Percentiles rank a stretch among this genome's conserved stretches.
phyloP scores from a whole-genome alignment of 2,888 invertebrate species.

The Xylota segnis region DNA sequence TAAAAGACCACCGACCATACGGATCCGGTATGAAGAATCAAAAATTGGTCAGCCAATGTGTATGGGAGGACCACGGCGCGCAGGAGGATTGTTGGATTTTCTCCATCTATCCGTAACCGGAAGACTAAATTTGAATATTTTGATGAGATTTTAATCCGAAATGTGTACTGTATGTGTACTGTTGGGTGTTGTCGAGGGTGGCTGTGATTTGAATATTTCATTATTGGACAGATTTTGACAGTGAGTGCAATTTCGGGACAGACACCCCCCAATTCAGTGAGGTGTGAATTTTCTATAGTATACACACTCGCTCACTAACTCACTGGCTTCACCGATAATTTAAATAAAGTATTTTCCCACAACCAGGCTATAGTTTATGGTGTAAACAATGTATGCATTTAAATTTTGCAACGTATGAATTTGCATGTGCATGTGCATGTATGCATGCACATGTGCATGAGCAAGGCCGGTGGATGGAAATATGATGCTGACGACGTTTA shows the following conservation, averaged over 20 bases:
- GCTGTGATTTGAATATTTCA: slow-evolving; percentile 76
- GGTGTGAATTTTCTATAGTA: slow-evolving; percentile 68
- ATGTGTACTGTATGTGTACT: slow-evolving; percentile 48
- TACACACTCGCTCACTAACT: slow-evolving; percentile 26
- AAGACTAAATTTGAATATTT: slow-evolving; percentile 77
- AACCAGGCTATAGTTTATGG: slow-evolving; percentile 39
- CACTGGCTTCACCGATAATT: slow-evolving; percentile 58
- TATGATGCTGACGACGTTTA: slow-evolving; percentile 15
- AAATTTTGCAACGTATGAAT: slow-evolving; percentile 52
- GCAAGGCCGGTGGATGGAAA: slow-evolving; percentile 29
- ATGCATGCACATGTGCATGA: too few species aligned
- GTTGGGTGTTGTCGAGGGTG: neutral
- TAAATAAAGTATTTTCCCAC: slow-evolving; percentile 56
- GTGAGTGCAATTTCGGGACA: slow-evolving; percentile 69
- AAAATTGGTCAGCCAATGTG: slow-evolving; percentile 75
- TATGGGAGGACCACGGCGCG: slow-evolving; percentile 29
- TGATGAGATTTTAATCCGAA: slow-evolving; percentile 77
- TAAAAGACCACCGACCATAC: slow-evolving; percentile 74
- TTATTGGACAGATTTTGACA: slow-evolving; percentile 76
- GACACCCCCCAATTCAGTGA: slow-evolving; percentile 40
- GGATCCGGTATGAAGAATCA: slow-evolving; percentile 76
- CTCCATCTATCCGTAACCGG: slow-evolving; percentile 75
- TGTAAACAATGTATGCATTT: slow-evolving; percentile 72
- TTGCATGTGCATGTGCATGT: neutral
- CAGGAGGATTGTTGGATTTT: slow-evolving; percentile 70